Evolutionary conservation across 2,113 vertebrate species (phyloP), one percentile per base, ranked within the genome.

Genomic region (Meleagris gallopavo): DNA sequence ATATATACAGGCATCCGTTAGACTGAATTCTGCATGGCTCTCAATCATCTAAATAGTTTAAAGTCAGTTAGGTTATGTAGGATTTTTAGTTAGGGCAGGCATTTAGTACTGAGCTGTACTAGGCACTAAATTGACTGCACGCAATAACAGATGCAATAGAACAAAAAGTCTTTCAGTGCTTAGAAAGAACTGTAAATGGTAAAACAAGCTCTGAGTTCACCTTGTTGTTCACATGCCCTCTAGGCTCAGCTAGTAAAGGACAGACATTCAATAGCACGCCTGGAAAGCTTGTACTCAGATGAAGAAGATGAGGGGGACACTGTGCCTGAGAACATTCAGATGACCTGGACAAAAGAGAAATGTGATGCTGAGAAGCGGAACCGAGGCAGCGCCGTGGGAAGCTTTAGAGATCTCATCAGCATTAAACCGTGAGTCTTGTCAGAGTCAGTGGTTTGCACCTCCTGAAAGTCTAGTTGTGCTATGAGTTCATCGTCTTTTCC

Each of bases 171-270:
- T 78, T 8, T 40, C 10, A 25, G 62, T 87, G 50, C 46, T 89
- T 75, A 43, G 93, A 75, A 32, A 64, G 61, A 71, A 78, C 8
- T 15, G 54, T 27, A n/a, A 22, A 69, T 64, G 0, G 4, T 66
- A 61, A 58, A 74, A 41, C 32, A 8, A 62, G 30, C 8, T 72
- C 24, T 9, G 36, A 73, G 29, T 55, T 89, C 40, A 52, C 13
- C 20, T 27, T 48, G 67, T 65, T 12, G 5, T 62, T 78, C 29
- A 0, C 13, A 13, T 71, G 52, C n/a, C 67, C 29, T 64, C 22
- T 81, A 99, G 99, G 99, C 99, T 90, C 99, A 99, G 94, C 96
- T 99, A 71, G 98, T 99, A 12, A 99, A 99, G 92, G 99, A 99
- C 97, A 98, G 99, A 91, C 99, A 99, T 96, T 99, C 99, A 2